Evolutionary conservation across 2,113 vertebrate species (phyloP).

Genomic region (Bungarus multicinctus): DNA sequence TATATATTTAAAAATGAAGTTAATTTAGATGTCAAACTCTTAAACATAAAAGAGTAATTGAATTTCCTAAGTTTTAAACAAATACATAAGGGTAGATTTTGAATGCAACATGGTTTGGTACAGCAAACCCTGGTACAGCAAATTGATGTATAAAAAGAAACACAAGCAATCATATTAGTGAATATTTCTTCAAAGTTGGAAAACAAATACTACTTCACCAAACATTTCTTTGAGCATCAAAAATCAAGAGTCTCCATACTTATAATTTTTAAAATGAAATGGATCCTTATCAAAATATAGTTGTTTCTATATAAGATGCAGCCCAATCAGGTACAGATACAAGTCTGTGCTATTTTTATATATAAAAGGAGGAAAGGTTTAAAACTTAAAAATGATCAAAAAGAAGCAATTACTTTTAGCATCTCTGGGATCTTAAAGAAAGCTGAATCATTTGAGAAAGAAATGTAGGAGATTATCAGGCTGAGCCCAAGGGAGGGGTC

Average conservation of each 20-base stretch:
- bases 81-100: constrained; percentile 49
- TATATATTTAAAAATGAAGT: constrained; percentile 68
- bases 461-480: background rate
- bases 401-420: background rate
- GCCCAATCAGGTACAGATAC: too few relatives aligned
- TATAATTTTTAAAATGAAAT: background rate
- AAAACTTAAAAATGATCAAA: background rate
- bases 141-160: constrained; percentile 61
- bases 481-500: background rate
- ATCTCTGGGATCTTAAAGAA: background rate
- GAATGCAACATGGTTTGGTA: constrained; percentile 60
- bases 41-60: constrained; percentile 60
- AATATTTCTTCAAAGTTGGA: constrained; percentile 61
- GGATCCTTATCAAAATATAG: background rate
- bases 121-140: constrained; percentile 50
- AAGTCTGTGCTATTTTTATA: background rate
- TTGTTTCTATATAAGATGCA: background rate
- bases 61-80: constrained; percentile 56
- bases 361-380: background rate
- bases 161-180: constrained; percentile 56
- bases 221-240: constrained; percentile 6
- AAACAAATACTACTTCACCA: constrained; percentile 61
- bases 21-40: constrained; percentile 64
- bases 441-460: background rate
- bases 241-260: background rate